These are phyloP conservation scores for Ophonus ardosiacus DNA, from an alignment of 2,888 invertebrate species.

Conservation along the genomic window DNA sequence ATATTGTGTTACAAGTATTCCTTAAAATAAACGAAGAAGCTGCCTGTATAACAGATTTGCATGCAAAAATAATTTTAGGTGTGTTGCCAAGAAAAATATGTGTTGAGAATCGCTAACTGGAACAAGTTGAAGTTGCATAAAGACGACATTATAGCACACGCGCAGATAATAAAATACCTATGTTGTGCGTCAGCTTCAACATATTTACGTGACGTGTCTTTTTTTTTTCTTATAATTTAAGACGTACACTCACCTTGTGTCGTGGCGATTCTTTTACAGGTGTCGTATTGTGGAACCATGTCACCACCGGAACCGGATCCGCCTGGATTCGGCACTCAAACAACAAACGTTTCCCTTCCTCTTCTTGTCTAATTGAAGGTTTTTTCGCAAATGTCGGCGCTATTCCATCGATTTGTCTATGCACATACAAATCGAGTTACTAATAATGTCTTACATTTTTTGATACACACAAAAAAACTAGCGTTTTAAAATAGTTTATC, in stretches of 20 bases:
- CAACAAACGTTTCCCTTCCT: conserved; percentile 94
- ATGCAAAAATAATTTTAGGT: conserved; percentile 61
- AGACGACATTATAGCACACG: conserved; percentile 49
- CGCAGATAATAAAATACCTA: conserved; percentile 60
- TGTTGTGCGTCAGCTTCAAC: conserved; percentile 54
- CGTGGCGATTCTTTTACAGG: conserved; percentile 89
- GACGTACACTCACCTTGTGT: conserved; percentile 85
- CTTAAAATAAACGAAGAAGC: conserved; percentile 59
- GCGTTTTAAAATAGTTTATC: conserved; percentile 23
- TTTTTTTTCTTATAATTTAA: conserved; percentile 15
- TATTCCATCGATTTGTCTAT: conserved; percentile 97
- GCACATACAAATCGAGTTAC: conserved; percentile 23
- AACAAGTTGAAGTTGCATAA: conserved; percentile 62
- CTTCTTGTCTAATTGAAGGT: conserved; percentile 97
- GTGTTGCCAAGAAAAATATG: conserved; percentile 62
- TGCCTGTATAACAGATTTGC: conserved; percentile 53
- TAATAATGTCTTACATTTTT: not conserved
- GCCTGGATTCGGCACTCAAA: conserved; percentile 97
- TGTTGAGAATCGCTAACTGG: conserved; percentile 62
- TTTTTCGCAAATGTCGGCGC: conserved; percentile 99
- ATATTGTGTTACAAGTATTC: conserved; percentile 60
- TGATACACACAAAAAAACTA: conserved; percentile 12
- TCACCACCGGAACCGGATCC: conserved; percentile 92
- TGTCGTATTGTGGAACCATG: conserved; percentile 93
- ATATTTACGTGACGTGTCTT: not conserved